These are phyloP conservation scores for Cepphus grylle DNA, from an alignment of 2,113 vertebrate species.

Conservation along the genomic window DNA sequence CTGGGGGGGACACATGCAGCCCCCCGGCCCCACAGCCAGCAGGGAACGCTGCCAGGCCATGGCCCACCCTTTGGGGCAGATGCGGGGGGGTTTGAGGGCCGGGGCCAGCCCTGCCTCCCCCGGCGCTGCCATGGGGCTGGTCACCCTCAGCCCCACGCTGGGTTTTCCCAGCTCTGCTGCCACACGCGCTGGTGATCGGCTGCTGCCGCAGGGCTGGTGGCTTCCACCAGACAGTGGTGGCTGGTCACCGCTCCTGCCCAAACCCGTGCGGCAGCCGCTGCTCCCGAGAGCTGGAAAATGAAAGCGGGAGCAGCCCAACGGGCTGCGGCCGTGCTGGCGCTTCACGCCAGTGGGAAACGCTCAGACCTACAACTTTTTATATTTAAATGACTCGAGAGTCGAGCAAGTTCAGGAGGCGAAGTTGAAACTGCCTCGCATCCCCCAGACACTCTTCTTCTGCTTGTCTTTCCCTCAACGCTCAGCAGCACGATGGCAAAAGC, in stretches of 20 bases:
- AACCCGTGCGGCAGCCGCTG: not conserved
- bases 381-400: not conserved
- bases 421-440: not conserved
- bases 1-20: not conserved
- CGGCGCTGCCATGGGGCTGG: not conserved
- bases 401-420: not conserved
- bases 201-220: not conserved
- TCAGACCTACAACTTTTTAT: not conserved
- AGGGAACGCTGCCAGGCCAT: not conserved
- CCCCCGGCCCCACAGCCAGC: not conserved
- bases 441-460: not conserved
- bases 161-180: not conserved
- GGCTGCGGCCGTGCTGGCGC: rapidly evolving
- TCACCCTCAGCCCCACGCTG: not conserved
- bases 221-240: not conserved
- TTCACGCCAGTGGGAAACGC: not conserved
- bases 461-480: not conserved
- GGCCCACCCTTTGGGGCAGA: not conserved
- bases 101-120: not conserved
- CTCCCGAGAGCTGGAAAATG: not conserved
- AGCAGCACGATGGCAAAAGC: not conserved
- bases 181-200: rapidly evolving
- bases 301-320: not conserved
- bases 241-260: not conserved
- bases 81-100: not conserved